Base-by-base conservation (phyloP, 2,113 vertebrate genomes). In the Pangasianodon hypophthalmus region DNA sequence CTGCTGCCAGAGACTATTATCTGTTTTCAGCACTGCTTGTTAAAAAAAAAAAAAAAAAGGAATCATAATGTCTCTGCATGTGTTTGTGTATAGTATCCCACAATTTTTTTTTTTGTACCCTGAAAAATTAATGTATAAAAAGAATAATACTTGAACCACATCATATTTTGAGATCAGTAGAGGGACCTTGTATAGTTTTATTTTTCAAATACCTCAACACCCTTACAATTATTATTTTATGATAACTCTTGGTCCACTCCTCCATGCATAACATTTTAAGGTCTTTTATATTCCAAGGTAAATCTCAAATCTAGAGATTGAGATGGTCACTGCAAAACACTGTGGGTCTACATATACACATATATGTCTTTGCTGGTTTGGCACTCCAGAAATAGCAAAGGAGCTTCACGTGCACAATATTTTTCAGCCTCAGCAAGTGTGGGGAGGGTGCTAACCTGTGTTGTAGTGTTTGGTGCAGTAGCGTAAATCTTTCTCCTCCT, bases 391-490 rank as follows among this genome's bases (percentile, higher is more conserved):
- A 87, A 88, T 67, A 90, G 69, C n/a, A 46, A 26, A 73, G 58
- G 64, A 80, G 84, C 86, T 84, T 88, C 80, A 89, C 29, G 86
- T 89, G 46, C 67, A 90, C 52, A 79, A 64, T 88, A 90, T 75
- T 77, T 84, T 52, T 48, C 79, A 81, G 75, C 14, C 80, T 85
- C 75, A 81, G 60, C 67, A 85, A 8, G 52, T 56, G 79, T 58
- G 21, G 16, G 85, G 75, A 60, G 21, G 41, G 37, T 80, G n/a
- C 95, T 95, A 88, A 99, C 98, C 98, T 96, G 98, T 99, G 94
- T 98, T 99, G 91, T 99, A 99, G 94, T 99, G 97, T 92, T 99
- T 99, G 88, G 98, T 99, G 95, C 98, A 99, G 95, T 99, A 98
- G 88, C 98, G 96, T 94, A 99, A 93, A 93, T 99, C 98, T 91